Base-by-base conservation (phyloP, 2,113 vertebrate species). In the Cebidichthys violaceus region DNA sequence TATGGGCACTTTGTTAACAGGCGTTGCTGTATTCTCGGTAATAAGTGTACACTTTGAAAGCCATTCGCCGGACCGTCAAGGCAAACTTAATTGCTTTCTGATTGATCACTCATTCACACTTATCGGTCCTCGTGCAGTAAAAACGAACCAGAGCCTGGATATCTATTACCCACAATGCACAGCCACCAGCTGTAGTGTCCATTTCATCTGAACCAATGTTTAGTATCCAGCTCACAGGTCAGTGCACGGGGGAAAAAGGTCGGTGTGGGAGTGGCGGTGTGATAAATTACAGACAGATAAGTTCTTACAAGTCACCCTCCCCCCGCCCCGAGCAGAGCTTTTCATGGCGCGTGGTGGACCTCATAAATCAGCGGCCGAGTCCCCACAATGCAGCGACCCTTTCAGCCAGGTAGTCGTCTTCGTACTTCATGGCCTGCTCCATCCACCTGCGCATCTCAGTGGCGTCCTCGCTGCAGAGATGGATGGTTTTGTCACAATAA, bases 221-320 rank as follows among this genome's bases (percentile, higher is more conserved):
- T 86, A 22, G 43, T 84, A 90, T 60, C 79, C 89, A 43, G 76
- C 84, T 88, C 88, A 83, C 90, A 77, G 84, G 87, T 85, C 31
- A 82, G 60, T 33, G 10, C 41, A 60, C 17, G 6, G 70, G 55
- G 60, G 70, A 79, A 57, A 82, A 61, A 81, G 76, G 79, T 86
- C 31, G 35, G 43, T 45, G 78, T 76, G 57, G 68, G 74, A 88
- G 66, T 71, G 81, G 76, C 39, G 29, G 57, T 18, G 86, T 95
- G 92, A 96, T 94, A 88, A 93, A 96, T 95, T 90, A 78, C 87
- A 82, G 70, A 79, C 81, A 91, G 89, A 92, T 91, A 89, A 72
- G 91, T 92, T 93, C 91, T 88, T 90, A 92, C 89, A 94, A 94
- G 92, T 82, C 85, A 80, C 55, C 29, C 67, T 85, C 10, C 82